Evolutionary conservation across 2,797 vertebrate species (phyloP), one percentile per base, ranked within the genome.

Genomic region (Pagetopsis macropterus): DNA sequence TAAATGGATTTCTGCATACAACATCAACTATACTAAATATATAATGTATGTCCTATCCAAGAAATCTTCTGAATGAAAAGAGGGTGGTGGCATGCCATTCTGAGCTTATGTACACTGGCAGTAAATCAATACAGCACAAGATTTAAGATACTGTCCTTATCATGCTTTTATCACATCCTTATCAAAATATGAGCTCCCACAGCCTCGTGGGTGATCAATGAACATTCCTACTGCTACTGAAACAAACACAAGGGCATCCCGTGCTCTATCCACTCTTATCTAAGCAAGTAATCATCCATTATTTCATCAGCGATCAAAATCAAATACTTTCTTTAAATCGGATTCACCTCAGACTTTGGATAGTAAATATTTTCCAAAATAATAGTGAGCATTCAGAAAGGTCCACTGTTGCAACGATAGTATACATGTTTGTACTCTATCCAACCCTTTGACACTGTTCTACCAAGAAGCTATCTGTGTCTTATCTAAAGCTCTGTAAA

Each of bases 71-170:
- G 46, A 71, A 60, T 63, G 69, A 55, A 58, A 81, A 77, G 50
- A 68, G 72, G 78, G 55, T 58, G 45, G 68, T 57, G 49, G 23
- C 61, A 44, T 78, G 64, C 19, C 66, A 83, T 83, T 75, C 76
- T 75, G 59, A 37, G 33, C 7, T 5, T 37, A 68, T 51, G 62
- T 61, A 84, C 75, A 76, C 65, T 19, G 4, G 43, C 78, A 87
- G 80, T 91, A 87, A 91, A 93, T 92, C 88, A 91, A 88, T 93
- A 89, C 68, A 83, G 70, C 72, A 78, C 83, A 68, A 87, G 89
- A 93, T 92, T 84, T 82, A 76, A 90, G 92, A 93, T 93, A 89
- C 70, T 85, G 73, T 75, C 59, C 85, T 92, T 93, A 93, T 94
- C 91, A 31, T 77, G 66, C 57, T 75, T 84, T 92, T 87, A 91